phyloP scores from a whole-genome alignment of 2,888 invertebrate species.

The Macrosiphum euphorbiae region DNA sequence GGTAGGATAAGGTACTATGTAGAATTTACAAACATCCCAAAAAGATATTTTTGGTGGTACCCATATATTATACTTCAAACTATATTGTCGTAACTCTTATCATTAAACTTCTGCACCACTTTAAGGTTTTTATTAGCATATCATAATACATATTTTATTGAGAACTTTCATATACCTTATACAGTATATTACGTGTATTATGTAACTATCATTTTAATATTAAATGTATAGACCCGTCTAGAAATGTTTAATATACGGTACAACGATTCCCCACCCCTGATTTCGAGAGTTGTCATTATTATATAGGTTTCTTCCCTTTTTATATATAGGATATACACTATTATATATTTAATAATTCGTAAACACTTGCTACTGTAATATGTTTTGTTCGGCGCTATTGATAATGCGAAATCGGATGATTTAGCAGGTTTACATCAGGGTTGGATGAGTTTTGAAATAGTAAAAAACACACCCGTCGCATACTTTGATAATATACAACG shows the following conservation, averaged over 20 bases:
- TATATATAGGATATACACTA: not conserved
- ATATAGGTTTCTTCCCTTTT: not conserved
- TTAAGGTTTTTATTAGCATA: not conserved
- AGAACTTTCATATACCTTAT: not conserved
- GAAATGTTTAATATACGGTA: not conserved
- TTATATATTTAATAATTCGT: not conserved
- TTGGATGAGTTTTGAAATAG: not conserved
- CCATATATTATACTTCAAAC: not conserved
- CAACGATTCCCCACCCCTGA: not conserved
- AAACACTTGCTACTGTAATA: conserved; percentile 8
- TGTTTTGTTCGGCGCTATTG: not conserved
- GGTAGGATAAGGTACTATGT: not conserved
- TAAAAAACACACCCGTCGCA: not conserved
- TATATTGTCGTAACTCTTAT: not conserved
- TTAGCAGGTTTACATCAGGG: conserved; percentile 21
- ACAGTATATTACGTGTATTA: not conserved
- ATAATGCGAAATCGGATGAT: conserved; percentile 39
- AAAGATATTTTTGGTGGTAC: not conserved
- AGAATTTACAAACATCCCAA: not conserved
- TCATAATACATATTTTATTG: not conserved
- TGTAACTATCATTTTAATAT: not conserved
- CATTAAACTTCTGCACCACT: not conserved
- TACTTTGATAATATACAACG: not conserved
- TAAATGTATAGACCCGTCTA: not conserved
- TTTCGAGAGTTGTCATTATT: not conserved